Conservation (phyloP, 2,113 vertebrate species). For the Terrapene triunguis region DNA sequence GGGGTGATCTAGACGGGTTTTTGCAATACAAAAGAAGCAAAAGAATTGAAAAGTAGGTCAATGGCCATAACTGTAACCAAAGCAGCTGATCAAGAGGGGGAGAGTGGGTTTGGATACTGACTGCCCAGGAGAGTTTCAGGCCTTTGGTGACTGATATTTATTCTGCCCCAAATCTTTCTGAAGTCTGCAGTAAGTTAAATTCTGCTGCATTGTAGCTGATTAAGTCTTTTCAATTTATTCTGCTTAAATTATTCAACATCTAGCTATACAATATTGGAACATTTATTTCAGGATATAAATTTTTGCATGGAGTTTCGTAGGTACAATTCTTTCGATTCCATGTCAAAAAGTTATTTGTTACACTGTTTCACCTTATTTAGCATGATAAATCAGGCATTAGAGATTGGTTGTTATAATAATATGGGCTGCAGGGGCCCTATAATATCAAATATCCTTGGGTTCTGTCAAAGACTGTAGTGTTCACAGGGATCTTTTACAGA, state of each 20-base stretch:
- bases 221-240: conserved; percentile 44
- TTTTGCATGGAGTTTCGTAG: background rate
- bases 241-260: conserved; percentile 46
- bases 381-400: background rate
- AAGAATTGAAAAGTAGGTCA: background rate
- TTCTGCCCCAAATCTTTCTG: background rate
- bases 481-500: background rate
- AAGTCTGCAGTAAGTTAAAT: conserved; percentile 9
- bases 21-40: background rate
- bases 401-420: background rate
- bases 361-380: background rate
- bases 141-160: fast-evolving
- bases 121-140: background rate
- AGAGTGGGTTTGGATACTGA: background rate
- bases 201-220: background rate
- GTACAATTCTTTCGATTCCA: background rate
- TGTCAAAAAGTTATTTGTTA: background rate
- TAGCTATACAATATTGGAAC: conserved; percentile 6
- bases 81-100: background rate
- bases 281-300: conserved; percentile 32
- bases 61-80: background rate
- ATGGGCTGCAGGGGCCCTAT: background rate
- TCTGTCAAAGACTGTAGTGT: background rate
- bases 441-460: background rate
- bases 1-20: background rate